Conservation (phyloP, 2,797 vertebrate genomes). For the Paratrypauchen microcephalus region DNA sequence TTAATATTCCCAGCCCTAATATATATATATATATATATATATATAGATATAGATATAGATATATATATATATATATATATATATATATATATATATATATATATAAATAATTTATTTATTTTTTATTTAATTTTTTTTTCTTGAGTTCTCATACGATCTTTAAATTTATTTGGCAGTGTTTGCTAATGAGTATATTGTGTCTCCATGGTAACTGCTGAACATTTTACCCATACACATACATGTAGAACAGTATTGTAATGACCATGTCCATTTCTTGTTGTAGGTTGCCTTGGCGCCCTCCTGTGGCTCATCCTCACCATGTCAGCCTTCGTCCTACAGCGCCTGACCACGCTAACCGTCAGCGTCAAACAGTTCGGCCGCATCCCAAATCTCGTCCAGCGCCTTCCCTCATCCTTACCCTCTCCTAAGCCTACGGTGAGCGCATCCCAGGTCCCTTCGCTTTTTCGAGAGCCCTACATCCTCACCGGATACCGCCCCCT, state of each 20-base stretch:
- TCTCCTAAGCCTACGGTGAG: conserved; percentile 80
- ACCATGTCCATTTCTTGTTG: background rate
- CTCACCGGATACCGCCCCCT: conserved; percentile 85
- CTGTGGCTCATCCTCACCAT: conserved; percentile 37
- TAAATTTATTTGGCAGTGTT: too few relatives aligned
- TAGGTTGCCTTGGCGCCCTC: background rate
- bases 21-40: too few relatives aligned
- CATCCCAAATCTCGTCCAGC: conserved; percentile 78
- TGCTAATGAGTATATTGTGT: too few relatives aligned
- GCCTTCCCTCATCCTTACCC: conserved; percentile 73
- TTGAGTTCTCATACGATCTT: too few relatives aligned
- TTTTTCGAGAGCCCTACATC: conserved; percentile 92
- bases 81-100: too few relatives aligned
- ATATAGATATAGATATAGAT: too few relatives aligned
- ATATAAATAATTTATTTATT: too few relatives aligned
- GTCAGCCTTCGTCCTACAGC: conserved; percentile 69
- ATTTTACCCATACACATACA: too few relatives aligned
- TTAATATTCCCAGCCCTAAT: too few relatives aligned
- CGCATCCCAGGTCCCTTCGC: conserved; percentile 81
- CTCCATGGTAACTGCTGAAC: too few relatives aligned
- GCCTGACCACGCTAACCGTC: conserved; percentile 80
- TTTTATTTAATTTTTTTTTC: too few relatives aligned
- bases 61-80: too few relatives aligned
- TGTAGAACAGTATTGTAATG: background rate
- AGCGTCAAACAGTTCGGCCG: conserved; percentile 81